A percentile compares a stretch with the other conserved stretches of the same genome.
Conservation (phyloP, 2,888 invertebrate genomes). For the Hesperia comma region DNA sequence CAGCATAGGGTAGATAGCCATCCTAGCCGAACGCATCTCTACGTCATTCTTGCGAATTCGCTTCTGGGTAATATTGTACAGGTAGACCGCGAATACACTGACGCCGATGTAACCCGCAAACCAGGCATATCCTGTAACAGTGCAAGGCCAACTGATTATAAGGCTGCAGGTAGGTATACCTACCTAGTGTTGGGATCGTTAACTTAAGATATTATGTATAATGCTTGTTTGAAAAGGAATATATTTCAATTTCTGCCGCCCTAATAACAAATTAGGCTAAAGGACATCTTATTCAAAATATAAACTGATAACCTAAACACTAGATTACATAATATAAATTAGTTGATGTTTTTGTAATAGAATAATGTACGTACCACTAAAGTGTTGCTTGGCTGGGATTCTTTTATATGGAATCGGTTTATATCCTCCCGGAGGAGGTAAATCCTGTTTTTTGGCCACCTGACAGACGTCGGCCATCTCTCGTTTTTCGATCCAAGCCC, state of each 20-base stretch:
- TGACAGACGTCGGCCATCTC: conserved; percentile 67
- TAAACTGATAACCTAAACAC: conserved; percentile 56
- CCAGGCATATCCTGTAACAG: conserved; percentile 83
- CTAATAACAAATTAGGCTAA: background rate
- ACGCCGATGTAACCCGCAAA: conserved; percentile 85
- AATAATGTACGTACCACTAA: conserved; percentile 83
- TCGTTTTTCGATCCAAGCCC: conserved; percentile 38
- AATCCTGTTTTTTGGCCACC: conserved; percentile 87
- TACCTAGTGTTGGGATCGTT: too few species aligned
- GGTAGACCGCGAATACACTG: conserved; percentile 81
- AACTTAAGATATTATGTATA: too few species aligned
- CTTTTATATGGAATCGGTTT: conserved; percentile 88
- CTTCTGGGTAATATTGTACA: conserved; percentile 84
- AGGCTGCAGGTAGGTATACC: too few species aligned
- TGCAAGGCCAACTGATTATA: background rate
- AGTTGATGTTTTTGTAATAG: background rate
- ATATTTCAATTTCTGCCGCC: background rate
- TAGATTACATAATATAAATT: conserved; percentile 67
- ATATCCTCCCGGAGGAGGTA: conserved; percentile 97
- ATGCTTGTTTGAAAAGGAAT: background rate
- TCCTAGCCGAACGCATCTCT: conserved; percentile 90
- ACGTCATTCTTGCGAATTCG: conserved; percentile 82
- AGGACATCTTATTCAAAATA: conserved; percentile 18
- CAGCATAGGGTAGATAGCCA: conserved; percentile 90
- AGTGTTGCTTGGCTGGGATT: conserved; percentile 88